A percentile compares a stretch with the other conserved stretches of the same genome.
phyloP scores from a whole-genome alignment of 2,113 vertebrate species.

The Cygnus buccinator region DNA sequence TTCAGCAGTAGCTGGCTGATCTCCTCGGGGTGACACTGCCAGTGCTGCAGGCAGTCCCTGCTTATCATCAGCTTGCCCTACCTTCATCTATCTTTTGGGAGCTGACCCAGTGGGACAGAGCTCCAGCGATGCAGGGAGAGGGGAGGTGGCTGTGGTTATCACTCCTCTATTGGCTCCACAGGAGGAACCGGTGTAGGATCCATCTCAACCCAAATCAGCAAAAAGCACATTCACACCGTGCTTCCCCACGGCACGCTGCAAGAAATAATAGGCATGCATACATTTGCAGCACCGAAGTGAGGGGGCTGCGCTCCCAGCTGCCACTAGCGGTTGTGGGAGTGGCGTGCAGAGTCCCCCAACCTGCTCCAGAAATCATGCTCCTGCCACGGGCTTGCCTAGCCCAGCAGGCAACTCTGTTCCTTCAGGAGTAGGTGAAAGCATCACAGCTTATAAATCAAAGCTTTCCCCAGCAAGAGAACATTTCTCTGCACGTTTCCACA shows the following conservation, averaged over 20 bases:
- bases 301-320: not conserved
- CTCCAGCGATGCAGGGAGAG: not conserved
- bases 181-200: not conserved
- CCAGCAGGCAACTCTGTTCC: conserved; percentile 24
- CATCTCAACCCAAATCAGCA: not conserved
- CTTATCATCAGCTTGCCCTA: not conserved
- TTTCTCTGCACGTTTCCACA: conserved; percentile 22
- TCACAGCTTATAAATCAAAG: conserved; percentile 39
- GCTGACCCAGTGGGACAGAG: not conserved
- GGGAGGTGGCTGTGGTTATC: not conserved
- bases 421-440: conserved; percentile 31
- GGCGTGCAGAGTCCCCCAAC: not conserved
- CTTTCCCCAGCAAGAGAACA: not conserved
- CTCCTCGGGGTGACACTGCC: not conserved
- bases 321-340: not conserved
- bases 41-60: not conserved
- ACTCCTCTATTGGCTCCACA: not conserved
- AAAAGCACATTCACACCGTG: not conserved
- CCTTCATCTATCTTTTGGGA: not conserved
- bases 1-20: not conserved
- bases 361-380: not conserved
- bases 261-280: not conserved
- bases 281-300: not conserved
- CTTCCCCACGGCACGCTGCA: rapidly evolving
- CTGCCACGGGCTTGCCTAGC: not conserved